Percentiles rank a stretch among this genome's conserved stretches.
phyloP scores from a whole-genome alignment of 2,113 vertebrate species.

The Micronycteris hirsuta region DNA sequence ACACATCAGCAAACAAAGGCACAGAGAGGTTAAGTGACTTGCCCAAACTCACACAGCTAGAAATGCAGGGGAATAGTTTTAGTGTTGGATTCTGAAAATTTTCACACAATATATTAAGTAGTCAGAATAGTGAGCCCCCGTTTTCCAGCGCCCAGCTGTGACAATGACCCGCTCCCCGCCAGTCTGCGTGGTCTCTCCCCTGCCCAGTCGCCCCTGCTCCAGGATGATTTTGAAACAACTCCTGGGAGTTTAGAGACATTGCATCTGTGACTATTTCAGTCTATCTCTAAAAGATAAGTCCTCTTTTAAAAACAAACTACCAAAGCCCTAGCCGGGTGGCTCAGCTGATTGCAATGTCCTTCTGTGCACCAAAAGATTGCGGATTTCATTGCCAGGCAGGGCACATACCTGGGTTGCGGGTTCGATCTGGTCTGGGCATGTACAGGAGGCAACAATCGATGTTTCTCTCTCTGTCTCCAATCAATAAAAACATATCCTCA shows the following conservation, averaged over 20 bases:
- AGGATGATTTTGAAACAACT: background rate
- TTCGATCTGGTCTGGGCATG: background rate
- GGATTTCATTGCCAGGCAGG: background rate
- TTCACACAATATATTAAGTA: background rate
- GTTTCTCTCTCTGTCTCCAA: background rate
- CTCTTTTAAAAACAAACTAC: background rate
- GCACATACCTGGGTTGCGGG: background rate
- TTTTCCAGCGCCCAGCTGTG: background rate
- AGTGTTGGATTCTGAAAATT: background rate
- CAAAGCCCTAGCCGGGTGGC: background rate
- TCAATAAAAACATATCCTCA: background rate
- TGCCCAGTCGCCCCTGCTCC: background rate
- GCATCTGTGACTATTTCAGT: background rate
- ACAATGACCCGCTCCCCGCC: background rate
- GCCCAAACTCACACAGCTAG: background rate
- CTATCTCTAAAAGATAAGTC: background rate
- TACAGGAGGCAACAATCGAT: background rate
- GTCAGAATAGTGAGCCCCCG: background rate
- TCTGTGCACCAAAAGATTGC: background rate
- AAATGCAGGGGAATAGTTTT: background rate
- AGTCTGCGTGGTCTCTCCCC: background rate
- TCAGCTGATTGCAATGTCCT: too few species aligned
- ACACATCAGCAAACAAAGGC: background rate
- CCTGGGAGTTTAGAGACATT: background rate
- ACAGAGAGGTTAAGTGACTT: background rate